Conservation (phyloP, 2,797 vertebrate species). For the Podarcis lilfordi region DNA sequence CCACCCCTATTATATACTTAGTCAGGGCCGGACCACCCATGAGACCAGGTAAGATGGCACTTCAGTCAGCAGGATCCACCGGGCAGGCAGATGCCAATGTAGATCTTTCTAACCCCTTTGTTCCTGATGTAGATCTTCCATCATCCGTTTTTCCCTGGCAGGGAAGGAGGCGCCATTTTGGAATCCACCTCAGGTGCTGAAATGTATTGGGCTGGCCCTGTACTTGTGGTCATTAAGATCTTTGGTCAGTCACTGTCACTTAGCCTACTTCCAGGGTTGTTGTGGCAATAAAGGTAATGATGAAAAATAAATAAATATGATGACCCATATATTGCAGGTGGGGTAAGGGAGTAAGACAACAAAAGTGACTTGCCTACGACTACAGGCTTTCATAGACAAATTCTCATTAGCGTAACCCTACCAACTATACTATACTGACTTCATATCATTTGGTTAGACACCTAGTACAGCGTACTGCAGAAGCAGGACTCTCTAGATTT, state of each 20-base stretch:
- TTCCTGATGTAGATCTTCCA: too few species aligned
- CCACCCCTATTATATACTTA: not conserved
- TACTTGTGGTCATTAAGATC: not conserved
- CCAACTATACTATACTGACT: not conserved
- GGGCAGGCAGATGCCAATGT: too few species aligned
- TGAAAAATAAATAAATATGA: not conserved
- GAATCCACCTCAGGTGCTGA: too few species aligned
- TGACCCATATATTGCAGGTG: not conserved
- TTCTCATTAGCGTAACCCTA: too few species aligned
- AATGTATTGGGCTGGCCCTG: too few species aligned
- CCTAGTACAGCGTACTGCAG: too few species aligned
- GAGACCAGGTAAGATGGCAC: too few species aligned
- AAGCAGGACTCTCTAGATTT: not conserved
- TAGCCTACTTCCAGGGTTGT: not conserved
- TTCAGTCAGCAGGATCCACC: too few species aligned
- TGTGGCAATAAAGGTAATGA: not conserved
- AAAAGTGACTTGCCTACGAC: not conserved
- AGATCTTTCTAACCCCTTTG: too few species aligned
- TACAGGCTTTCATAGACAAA: not conserved
- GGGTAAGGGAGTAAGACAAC: not conserved
- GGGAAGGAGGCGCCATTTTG: too few species aligned
- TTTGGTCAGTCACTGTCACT: not conserved
- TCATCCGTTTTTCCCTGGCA: too few species aligned
- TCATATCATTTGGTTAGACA: not conserved
- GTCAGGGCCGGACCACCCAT: too few species aligned